A percentile compares a stretch with the other conserved stretches of the same genome.
Evolutionary conservation across 2,888 invertebrate species (phyloP).

Genomic region (Melitaea athalia): DNA sequence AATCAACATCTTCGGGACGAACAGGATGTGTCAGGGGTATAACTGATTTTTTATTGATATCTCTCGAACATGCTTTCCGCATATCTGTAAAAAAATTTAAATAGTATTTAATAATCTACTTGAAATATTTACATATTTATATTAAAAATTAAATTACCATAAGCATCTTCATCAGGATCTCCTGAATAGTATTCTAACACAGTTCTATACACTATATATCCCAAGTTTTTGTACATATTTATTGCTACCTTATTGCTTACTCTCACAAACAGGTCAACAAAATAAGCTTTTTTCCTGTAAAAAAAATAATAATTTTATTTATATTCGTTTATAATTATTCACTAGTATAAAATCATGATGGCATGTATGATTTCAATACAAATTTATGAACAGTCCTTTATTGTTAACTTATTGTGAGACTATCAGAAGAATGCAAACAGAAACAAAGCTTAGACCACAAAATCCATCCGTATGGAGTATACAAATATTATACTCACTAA

Average conservation of each 20-base stretch:
- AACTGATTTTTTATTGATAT: slow-evolving; percentile 94
- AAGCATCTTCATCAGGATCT: slow-evolving; percentile 99
- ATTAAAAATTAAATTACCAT: slow-evolving; percentile 84
- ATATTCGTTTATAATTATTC: neutral
- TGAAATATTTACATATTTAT: neutral
- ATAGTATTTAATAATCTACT: neutral
- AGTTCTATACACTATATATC: slow-evolving; percentile 97
- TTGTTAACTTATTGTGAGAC: neutral
- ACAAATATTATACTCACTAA: too few relatives aligned
- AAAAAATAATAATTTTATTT: slow-evolving; percentile 28
- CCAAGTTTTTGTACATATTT: slow-evolving; percentile 97
- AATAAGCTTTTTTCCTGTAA: slow-evolving; percentile 96
- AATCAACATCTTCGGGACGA: slow-evolving; percentile 96
- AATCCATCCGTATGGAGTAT: too few relatives aligned
- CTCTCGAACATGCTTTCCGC: slow-evolving; percentile 98
- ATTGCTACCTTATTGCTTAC: slow-evolving; percentile 99
- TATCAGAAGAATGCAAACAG: too few relatives aligned
- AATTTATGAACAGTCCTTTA: too few relatives aligned
- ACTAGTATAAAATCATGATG: neutral
- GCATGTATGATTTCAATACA: too few relatives aligned
- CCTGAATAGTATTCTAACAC: slow-evolving; percentile 99
- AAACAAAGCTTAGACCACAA: too few relatives aligned
- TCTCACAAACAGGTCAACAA: slow-evolving; percentile 98
- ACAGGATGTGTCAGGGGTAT: slow-evolving; percentile 97
- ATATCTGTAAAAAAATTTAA: slow-evolving; percentile 89